phyloP scores from a whole-genome alignment of 2,888 invertebrate species.

The Pecten maximus region DNA sequence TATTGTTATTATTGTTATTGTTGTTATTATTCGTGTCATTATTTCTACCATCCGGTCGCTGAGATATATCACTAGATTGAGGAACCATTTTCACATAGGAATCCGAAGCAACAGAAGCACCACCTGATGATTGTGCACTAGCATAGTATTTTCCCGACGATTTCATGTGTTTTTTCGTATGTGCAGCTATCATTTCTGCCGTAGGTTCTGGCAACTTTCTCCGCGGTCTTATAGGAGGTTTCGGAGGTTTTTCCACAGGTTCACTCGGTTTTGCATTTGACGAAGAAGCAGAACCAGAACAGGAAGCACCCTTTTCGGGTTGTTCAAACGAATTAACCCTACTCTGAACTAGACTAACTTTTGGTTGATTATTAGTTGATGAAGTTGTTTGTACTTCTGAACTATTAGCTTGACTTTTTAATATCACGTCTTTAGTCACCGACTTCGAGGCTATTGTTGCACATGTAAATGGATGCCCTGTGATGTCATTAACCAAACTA shows the following conservation, averaged over 20 bases:
- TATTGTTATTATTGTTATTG: slow-evolving; percentile 21
- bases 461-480: slow-evolving; percentile 43
- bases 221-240: slow-evolving; percentile 49
- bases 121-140: neutral
- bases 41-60: neutral
- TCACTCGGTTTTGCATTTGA: neutral
- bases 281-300: neutral
- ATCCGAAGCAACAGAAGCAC: neutral
- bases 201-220: slow-evolving; percentile 76
- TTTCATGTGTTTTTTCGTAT: slow-evolving; percentile 51
- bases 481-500: slow-evolving; percentile 45
- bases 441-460: slow-evolving; percentile 34
- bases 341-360: slow-evolving; percentile 21
- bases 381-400: slow-evolving; percentile 8
- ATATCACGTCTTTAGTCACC: slow-evolving; percentile 23
- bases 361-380: slow-evolving; percentile 19
- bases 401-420: neutral
- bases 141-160: neutral
- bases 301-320: slow-evolving; percentile 35
- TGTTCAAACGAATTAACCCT: slow-evolving; percentile 21
- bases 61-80: neutral
- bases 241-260: neutral
- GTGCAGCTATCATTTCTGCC: slow-evolving; percentile 67
- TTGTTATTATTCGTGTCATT: slow-evolving; percentile 18
- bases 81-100: neutral